Evolutionary conservation across 2,888 invertebrate species (phyloP), one percentile per base, ranked within the genome.

Genomic region (Acanthosepion lycidas): DNA sequence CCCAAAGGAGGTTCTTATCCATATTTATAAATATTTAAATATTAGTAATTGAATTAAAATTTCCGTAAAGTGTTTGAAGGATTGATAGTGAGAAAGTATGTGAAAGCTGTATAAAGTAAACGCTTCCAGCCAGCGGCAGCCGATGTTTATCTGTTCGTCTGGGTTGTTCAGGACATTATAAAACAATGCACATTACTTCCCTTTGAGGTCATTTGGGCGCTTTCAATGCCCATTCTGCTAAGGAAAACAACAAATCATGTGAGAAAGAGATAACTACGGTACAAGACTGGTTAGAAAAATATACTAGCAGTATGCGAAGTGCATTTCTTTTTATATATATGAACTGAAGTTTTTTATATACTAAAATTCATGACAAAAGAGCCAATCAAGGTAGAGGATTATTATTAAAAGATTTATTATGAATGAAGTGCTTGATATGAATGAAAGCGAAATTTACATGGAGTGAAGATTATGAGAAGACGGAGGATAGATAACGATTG

Each of bases 1-100:
- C 78, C 78, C 78, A n/a, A 78, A 78, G 78, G 78, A 78, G 78
- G n/a, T 78, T 78, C 78, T 78, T 78, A 78, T 78, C 78, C 78
- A 78, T 78, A 78, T 78, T 78, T 78, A 78, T 78, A 78, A 78
- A 78, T 78, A 78, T 78, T 78, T 78, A 78, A 78, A 78, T 78
- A 78, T 78, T 78, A 33, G 78, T n/a, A 78, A 78, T 78, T 78
- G 78, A 78, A 78, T 78, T 78, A n/a, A 78, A 78, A 78, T 78
- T 78, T 78, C 33, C 33, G n/a, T 78, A 78, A 78, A 78, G 78
- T 23, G 64, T 64, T 64, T 64, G 64, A 64, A 64, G 8, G 78
- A 78, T 78, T 78, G 78, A 78, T n/a, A 78, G 78, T 78, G 78
- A 33, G 78, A 78, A 78, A 78, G 78, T 78, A 78, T 12, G 78